A percentile compares a stretch with the other conserved stretches of the same genome.
These are phyloP conservation scores for Pyrrhura leucotis DNA, from an alignment of 2,797 vertebrate genomes.

Conservation along the genomic window DNA sequence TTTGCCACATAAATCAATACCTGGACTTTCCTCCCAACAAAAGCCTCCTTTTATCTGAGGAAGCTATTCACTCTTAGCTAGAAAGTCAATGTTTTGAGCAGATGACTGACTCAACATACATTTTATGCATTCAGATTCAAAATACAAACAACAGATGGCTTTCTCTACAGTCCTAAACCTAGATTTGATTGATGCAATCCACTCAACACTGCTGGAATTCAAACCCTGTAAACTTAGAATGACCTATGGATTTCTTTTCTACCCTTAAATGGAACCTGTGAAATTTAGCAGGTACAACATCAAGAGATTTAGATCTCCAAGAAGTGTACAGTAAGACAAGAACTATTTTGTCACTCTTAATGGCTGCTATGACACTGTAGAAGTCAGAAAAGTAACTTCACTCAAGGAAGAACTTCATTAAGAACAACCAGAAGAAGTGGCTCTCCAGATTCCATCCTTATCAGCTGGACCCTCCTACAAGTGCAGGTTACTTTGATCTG, in stretches of 20 bases:
- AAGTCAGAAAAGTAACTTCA: slow-evolving; percentile 1
- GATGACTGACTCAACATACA: slow-evolving; percentile 39
- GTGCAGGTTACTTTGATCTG: not conserved
- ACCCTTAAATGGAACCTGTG: not conserved
- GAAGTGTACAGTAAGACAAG: not conserved
- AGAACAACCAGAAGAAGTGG: slow-evolving; percentile 69
- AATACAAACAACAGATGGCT: slow-evolving; percentile 82
- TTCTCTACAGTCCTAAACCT: slow-evolving; percentile 78
- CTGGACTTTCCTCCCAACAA: slow-evolving; percentile 5
- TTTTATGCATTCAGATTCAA: slow-evolving; percentile 56
- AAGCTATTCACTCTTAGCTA: slow-evolving; percentile 23
- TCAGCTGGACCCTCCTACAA: slow-evolving; percentile 54
- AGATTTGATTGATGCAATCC: slow-evolving; percentile 83
- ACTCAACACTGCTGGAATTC: slow-evolving; percentile 78
- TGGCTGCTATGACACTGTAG: not conserved
- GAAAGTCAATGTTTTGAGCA: slow-evolving; percentile 40
- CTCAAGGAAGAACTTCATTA: slow-evolving; percentile 68
- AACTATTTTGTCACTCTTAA: slow-evolving; percentile 7
- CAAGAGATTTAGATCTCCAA: not conserved
- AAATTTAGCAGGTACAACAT: not conserved
- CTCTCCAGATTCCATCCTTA: slow-evolving; percentile 60
- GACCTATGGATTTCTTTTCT: slow-evolving; percentile 55
- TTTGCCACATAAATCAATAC: slow-evolving; percentile 64
- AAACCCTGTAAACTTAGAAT: slow-evolving; percentile 17
- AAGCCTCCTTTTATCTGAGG: slow-evolving; percentile 38